Evolutionary conservation across 1,140 invertebrate species (phyloP).

Genomic region (Lordiphosa clarofinis): DNA sequence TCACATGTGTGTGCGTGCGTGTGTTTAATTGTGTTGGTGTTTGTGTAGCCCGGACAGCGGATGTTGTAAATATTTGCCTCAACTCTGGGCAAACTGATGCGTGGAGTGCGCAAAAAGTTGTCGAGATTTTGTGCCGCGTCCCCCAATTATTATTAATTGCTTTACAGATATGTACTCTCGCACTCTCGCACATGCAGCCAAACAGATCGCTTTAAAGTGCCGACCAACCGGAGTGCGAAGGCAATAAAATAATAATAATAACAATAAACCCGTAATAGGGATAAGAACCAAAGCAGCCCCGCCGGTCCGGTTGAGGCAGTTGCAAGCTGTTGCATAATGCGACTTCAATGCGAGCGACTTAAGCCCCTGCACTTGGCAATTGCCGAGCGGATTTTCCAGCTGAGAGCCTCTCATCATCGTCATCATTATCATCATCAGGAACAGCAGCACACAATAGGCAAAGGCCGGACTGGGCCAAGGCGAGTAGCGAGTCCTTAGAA

Average conservation of each 20-base stretch:
- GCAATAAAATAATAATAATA: constrained; percentile 26
- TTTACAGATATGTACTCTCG: constrained; percentile 49
- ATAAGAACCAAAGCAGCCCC: not conserved
- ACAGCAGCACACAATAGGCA: not conserved
- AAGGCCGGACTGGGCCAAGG: too few relatives aligned
- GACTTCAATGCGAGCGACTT: not conserved
- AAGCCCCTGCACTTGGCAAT: constrained; percentile 23
- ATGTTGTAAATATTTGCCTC: constrained; percentile 72
- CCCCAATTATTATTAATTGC: constrained; percentile 76
- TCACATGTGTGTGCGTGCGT: constrained; percentile 32
- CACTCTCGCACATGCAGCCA: constrained; percentile 8
- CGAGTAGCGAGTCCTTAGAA: not conserved
- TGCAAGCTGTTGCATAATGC: constrained; percentile 52
- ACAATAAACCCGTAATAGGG: constrained; percentile 28
- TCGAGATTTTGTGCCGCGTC: constrained; percentile 12
- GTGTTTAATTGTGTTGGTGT: constrained; percentile 19
- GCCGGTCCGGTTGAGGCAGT: not conserved
- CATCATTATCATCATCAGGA: not conserved
- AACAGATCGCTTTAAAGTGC: constrained; percentile 33
- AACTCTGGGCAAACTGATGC: constrained; percentile 3
- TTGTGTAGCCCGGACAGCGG: constrained; percentile 33
- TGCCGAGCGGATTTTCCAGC: constrained; percentile 62
- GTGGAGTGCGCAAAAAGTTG: constrained; percentile 28
- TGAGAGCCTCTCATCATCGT: constrained; percentile 12
- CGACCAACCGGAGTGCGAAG: too few relatives aligned